These are phyloP conservation scores for Gobius niger DNA, from an alignment of 2,113 vertebrate genomes.

Conservation along the genomic window DNA sequence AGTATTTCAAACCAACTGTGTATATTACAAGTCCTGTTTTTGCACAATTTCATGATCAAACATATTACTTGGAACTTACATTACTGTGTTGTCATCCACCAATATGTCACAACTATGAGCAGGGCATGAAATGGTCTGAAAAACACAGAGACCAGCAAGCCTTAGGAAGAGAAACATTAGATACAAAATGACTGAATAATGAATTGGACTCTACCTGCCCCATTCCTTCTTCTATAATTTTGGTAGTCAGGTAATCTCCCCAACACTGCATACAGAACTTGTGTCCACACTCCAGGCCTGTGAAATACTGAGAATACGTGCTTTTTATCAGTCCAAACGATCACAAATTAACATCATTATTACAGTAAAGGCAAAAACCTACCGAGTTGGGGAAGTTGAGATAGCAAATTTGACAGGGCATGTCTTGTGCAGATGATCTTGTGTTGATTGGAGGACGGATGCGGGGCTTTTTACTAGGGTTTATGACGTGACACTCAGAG, in stretches of 20 bases:
- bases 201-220: slow-evolving; percentile 86
- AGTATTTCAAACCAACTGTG: no score
- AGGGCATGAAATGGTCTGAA: slow-evolving; percentile 97
- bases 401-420: slow-evolving; percentile 99
- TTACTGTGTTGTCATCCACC: slow-evolving; percentile 99
- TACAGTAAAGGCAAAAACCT: slow-evolving; percentile 67
- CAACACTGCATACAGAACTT: slow-evolving; percentile 99
- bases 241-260: slow-evolving; percentile 99
- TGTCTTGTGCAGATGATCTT: slow-evolving; percentile 97
- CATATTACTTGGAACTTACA: slow-evolving; percentile 97
- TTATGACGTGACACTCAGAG: slow-evolving; percentile 99
- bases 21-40: no score
- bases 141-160: slow-evolving; percentile 43
- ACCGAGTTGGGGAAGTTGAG: slow-evolving; percentile 98
- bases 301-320: slow-evolving; percentile 87
- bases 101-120: slow-evolving; percentile 99
- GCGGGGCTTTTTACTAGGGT: slow-evolving; percentile 97
- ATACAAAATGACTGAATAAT: not conserved
- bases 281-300: slow-evolving; percentile 98
- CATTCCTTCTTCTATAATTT: slow-evolving; percentile 99
- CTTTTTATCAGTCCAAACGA: no score
- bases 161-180: not conserved
- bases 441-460: slow-evolving; percentile 97
- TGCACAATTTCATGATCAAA: no score
- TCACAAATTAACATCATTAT: no score